phyloP scores from a whole-genome alignment of 2,797 vertebrate genomes.

The Enteromius afrohamiltoni region DNA sequence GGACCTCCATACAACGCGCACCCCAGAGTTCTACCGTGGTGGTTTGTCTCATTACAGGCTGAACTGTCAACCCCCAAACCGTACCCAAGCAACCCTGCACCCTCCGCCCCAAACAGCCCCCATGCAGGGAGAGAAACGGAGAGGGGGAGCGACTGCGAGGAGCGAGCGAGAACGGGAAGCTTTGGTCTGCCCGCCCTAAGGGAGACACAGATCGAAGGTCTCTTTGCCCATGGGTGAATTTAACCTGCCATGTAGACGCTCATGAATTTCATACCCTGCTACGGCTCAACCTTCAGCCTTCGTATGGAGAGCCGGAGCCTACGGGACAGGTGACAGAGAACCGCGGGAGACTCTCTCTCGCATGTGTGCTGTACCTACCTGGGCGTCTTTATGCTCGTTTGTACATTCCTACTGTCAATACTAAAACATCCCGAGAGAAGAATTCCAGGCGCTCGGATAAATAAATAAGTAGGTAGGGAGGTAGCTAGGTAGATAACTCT shows the following conservation, averaged over 20 bases:
- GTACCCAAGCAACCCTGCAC: slow-evolving; percentile 46
- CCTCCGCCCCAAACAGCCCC: slow-evolving; percentile 47
- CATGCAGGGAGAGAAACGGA: slow-evolving; percentile 20
- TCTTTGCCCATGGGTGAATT: slow-evolving; percentile 63
- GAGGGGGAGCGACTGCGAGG: slow-evolving; percentile 25
- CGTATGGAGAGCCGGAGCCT: slow-evolving; percentile 30
- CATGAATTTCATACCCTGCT: slow-evolving; percentile 57
- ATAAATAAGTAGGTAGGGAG: slow-evolving; percentile 17
- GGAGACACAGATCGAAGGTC: slow-evolving; percentile 58
- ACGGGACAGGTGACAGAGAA: slow-evolving; percentile 40
- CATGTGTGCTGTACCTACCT: neutral
- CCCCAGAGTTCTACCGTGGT: slow-evolving; percentile 75
- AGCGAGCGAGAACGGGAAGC: slow-evolving; percentile 42
- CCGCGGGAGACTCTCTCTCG: slow-evolving; percentile 33
- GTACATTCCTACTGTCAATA: slow-evolving; percentile 44
- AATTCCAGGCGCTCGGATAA: neutral
- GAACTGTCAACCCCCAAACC: slow-evolving; percentile 64
- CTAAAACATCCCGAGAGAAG: slow-evolving; percentile 37
- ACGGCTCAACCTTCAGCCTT: slow-evolving; percentile 42
- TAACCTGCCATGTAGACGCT: slow-evolving; percentile 65
- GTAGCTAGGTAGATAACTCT: slow-evolving; percentile 22
- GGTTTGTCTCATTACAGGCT: slow-evolving; percentile 81
- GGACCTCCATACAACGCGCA: slow-evolving; percentile 78
- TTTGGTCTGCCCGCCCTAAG: slow-evolving; percentile 61
- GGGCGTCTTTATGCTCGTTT: slow-evolving; percentile 20